A percentile compares a stretch with the other conserved stretches of the same genome.
Conservation (phyloP, 2,113 vertebrate genomes). For the Triplophysa rosa region DNA sequence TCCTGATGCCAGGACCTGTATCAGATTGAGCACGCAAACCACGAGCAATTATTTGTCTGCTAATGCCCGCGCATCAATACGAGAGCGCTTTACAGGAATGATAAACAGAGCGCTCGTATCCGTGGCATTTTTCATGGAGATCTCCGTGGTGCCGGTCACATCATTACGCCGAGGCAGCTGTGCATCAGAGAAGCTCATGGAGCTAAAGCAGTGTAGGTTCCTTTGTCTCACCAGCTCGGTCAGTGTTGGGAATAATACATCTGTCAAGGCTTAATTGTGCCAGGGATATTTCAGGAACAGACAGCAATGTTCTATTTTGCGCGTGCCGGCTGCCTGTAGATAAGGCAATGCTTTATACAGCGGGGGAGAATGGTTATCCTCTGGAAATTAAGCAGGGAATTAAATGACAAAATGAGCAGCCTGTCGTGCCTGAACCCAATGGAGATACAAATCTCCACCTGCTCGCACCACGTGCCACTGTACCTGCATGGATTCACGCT, state of each 20-base stretch:
- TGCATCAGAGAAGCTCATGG: neutral
- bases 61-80: conserved; percentile 53
- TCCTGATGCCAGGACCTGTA: conserved; percentile 38
- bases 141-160: conserved; percentile 40
- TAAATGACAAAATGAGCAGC: conserved; percentile 48
- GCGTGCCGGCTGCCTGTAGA: conserved; percentile 33
- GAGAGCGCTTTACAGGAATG: conserved; percentile 42
- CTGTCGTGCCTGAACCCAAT: conserved; percentile 39
- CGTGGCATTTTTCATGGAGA: conserved; percentile 36
- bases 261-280: conserved; percentile 48
- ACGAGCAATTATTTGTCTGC: conserved; percentile 55
- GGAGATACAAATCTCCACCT: conserved; percentile 52
- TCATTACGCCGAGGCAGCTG: conserved; percentile 37
- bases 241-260: conserved; percentile 21
- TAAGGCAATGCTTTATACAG: conserved; percentile 39
- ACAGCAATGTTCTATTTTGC: conserved; percentile 6
- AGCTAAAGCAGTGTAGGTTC: conserved; percentile 4
- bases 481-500: conserved; percentile 29
- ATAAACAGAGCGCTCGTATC: conserved; percentile 56
- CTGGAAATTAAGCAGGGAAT: conserved; percentile 48
- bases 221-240: conserved; percentile 26
- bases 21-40: conserved; percentile 45
- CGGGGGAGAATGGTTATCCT: conserved; percentile 26
- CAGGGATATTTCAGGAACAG: conserved; percentile 31
- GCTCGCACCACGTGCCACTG: conserved; percentile 31